Evolutionary conservation across 1,140 invertebrate genomes (phyloP), one percentile per base, ranked within the genome.

Genomic region (Lysiphlebus fabarum): DNA sequence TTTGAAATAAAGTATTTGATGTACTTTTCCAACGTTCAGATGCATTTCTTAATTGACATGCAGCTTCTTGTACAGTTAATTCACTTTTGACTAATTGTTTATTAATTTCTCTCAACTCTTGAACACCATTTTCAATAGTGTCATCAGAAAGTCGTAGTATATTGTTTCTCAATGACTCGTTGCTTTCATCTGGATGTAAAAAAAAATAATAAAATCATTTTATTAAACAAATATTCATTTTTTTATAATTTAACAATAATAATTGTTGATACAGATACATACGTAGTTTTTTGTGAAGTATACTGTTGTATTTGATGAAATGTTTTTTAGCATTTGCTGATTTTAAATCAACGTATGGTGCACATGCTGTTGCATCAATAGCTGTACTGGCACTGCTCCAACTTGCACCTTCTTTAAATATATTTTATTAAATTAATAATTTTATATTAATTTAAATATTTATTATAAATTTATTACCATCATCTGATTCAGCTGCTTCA

Each of bases 281-380:
- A 75, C 74, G 64, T 58, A 80, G 67, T 70, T 80, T 80, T 62
- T 76, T 77, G 59, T 80, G 78, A 4, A 80, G 72, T 38, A 80
- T 67, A 67, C 78, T 80, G 51, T 80, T 80, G 36, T 79, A 80
- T 49, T 78, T 79, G 41, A 78, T 69, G 14, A 59, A 73, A 67
- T 62, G 71, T 53, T 66, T 77, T 56, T 75, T 76, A 5, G 64
- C 66, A 62, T 72, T 77, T 14, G 56, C 56, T 48, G 60, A 57
- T 64, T 70, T 77, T 9, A 69, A 34, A 34, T 78, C 73, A 1
- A 63, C 50, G 36, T 80, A 79, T 37, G 74, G 72, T 26, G 73
- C 71, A 62, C 77, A 79, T 12, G 64, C 67, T 12, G 71, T 71
- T 14, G 68, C 70, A 67, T 80, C 74, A n/a, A 77, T 45, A 12